phyloP scores from a whole-genome alignment of 2,797 vertebrate species.

The Crossoptilon crossoptilon region DNA sequence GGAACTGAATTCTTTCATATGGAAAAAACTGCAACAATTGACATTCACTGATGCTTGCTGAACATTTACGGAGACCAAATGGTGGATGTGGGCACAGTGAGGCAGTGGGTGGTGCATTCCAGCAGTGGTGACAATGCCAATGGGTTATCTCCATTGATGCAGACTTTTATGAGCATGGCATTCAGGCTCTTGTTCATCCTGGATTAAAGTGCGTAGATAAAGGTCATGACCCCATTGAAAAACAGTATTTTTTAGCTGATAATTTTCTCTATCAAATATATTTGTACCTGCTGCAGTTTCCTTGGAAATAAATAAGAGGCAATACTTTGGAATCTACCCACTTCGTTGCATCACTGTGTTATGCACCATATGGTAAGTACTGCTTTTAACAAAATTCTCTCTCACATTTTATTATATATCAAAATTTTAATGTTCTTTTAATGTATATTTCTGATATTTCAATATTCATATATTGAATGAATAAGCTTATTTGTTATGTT shows the following conservation, averaged over 20 bases:
- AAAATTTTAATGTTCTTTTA: conserved; percentile 39
- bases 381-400: conserved; percentile 11
- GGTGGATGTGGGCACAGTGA: no score
- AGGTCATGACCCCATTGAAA: no score
- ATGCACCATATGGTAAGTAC: conserved; percentile 18
- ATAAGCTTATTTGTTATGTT: background rate
- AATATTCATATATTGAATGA: background rate
- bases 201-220: no score
- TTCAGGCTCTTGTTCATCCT: no score
- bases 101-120: no score
- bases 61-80: no score
- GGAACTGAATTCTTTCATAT: no score
- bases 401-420: conserved; percentile 30
- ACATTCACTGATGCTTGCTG: no score
- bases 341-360: background rate
- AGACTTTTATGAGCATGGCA: no score
- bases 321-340: background rate
- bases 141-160: no score
- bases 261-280: background rate
- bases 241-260: background rate
- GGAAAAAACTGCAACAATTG: no score
- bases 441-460: background rate
- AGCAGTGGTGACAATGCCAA: no score
- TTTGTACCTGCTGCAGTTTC: background rate
- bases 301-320: background rate